Evolutionary conservation across 2,113 vertebrate genomes (phyloP).

Genomic region (Myodes glareolus): DNA sequence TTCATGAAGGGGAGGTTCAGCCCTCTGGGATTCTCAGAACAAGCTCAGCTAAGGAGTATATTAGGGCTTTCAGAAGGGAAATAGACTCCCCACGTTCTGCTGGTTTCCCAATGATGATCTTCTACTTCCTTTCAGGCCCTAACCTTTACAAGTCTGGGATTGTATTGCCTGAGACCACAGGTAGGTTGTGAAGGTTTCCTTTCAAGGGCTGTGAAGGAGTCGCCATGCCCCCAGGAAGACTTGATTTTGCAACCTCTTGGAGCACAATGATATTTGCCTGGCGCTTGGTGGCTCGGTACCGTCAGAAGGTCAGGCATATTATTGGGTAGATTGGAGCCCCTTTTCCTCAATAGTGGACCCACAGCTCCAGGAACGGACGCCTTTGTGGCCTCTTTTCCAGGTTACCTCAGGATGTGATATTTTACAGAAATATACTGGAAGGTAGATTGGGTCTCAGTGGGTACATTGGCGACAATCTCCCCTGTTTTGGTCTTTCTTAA

Average conservation of each 20-base stretch:
- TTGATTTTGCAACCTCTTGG: neutral
- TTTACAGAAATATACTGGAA: neutral
- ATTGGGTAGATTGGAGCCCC: neutral
- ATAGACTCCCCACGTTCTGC: neutral
- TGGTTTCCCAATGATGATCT: neutral
- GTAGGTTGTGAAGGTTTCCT: neutral
- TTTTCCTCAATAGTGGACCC: neutral
- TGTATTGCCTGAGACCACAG: neutral
- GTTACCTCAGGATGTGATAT: neutral
- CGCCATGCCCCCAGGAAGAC: neutral
- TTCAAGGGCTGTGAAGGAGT: neutral
- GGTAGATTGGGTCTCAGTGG: neutral
- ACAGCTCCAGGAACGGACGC: neutral
- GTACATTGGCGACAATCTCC: neutral
- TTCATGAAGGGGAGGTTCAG: neutral
- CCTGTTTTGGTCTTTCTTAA: neutral
- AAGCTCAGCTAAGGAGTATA: neutral
- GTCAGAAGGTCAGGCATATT: neutral
- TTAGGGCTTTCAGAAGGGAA: too few relatives aligned
- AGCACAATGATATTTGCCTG: neutral
- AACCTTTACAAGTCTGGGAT: neutral
- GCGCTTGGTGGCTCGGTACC: neutral
- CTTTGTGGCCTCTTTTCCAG: neutral
- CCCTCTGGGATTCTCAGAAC: neutral
- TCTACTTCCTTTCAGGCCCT: neutral